phyloP scores from a whole-genome alignment of 1,140 invertebrate genomes.

The Elymnias hypermnestra region DNA sequence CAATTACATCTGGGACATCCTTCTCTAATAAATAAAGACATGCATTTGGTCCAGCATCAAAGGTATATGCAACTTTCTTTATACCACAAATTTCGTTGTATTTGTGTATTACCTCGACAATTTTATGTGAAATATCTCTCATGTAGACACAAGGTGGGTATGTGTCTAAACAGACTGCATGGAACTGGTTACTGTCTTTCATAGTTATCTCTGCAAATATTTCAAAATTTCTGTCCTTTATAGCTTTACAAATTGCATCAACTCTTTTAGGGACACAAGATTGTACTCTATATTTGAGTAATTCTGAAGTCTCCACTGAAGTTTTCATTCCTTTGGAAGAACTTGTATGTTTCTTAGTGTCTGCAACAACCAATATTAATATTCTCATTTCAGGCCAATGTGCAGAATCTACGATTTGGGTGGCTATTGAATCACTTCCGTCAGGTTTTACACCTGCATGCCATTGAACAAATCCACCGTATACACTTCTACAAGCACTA shows the following conservation, averaged over 20 bases:
- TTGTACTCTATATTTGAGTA: slow-evolving; percentile 86
- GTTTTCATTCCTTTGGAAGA: slow-evolving; percentile 96
- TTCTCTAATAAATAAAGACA: slow-evolving; percentile 91
- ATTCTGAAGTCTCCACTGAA: slow-evolving; percentile 87
- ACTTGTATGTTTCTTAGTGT: slow-evolving; percentile 89
- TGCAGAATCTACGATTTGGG: slow-evolving; percentile 81
- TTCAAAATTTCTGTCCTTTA: slow-evolving; percentile 87
- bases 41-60: slow-evolving; percentile 98
- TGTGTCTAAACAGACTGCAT: slow-evolving; percentile 95
- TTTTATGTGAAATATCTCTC: slow-evolving; percentile 89
- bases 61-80: slow-evolving; percentile 92
- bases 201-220: slow-evolving; percentile 96
- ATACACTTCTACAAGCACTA: slow-evolving; percentile 96
- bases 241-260: slow-evolving; percentile 85
- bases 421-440: slow-evolving; percentile 90
- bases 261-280: slow-evolving; percentile 85
- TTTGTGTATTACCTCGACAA: slow-evolving; percentile 88
- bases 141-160: slow-evolving; percentile 96
- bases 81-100: slow-evolving; percentile 84
- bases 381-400: slow-evolving; percentile 96
- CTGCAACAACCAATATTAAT: slow-evolving; percentile 93
- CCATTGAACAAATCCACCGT: slow-evolving; percentile 96
- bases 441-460: slow-evolving; percentile 81
- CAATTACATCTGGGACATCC: slow-evolving; percentile 82
- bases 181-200: slow-evolving; percentile 98